A percentile compares a stretch with the other conserved stretches of the same genome.
Evolutionary conservation across 2,797 vertebrate species (phyloP).

Genomic region (Leucoraja ocellata): DNA sequence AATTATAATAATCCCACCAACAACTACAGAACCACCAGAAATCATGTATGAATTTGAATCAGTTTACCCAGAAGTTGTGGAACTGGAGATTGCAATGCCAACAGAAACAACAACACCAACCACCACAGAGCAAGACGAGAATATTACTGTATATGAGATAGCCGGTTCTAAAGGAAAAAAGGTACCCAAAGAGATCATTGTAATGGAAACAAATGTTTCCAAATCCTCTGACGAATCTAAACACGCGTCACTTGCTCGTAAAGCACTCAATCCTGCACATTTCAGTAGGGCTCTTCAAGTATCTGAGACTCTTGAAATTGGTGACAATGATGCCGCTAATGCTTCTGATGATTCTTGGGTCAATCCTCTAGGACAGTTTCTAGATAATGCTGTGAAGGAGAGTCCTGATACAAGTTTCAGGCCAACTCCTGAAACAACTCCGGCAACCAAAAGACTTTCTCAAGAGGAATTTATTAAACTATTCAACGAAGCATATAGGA

Average conservation of each 20-base stretch:
- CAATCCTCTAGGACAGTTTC: slow-evolving; percentile 1
- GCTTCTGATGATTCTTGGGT: slow-evolving; percentile 2
- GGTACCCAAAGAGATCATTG: neutral
- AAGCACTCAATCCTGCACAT: neutral
- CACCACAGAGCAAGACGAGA: neutral
- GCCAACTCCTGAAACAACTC: neutral
- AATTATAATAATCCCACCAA: neutral
- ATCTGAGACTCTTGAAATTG: neutral
- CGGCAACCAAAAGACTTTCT: neutral
- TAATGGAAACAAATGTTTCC: neutral
- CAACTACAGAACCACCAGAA: neutral
- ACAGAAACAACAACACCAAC: neutral
- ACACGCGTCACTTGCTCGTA: neutral
- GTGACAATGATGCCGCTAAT: neutral
- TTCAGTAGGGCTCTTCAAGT: neutral
- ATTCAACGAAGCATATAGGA: neutral
- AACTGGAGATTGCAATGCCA: neutral
- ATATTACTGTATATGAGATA: neutral
- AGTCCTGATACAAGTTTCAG: neutral
- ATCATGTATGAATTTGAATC: neutral
- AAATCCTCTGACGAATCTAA: neutral
- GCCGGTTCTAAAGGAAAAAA: neutral
- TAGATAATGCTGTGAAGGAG: slow-evolving; percentile 25
- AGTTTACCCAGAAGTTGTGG: neutral
- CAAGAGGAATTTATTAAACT: neutral